phyloP scores from a whole-genome alignment of 2,113 vertebrate species.

The Verasper variegatus region DNA sequence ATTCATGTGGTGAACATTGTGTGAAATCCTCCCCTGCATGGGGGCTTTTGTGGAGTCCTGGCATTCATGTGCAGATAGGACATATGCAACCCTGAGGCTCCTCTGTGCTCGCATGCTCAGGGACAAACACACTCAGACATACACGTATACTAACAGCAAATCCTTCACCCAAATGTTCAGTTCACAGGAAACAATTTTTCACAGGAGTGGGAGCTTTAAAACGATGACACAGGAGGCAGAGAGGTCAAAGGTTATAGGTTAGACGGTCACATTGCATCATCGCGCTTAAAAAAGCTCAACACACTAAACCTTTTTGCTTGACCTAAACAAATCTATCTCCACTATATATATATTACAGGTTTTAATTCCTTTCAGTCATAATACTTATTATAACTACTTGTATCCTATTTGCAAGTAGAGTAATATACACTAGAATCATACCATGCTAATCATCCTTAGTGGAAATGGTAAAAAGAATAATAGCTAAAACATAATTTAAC shows the following conservation, averaged over 20 bases:
- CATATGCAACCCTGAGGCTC: slow-evolving; percentile 9
- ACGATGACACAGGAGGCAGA: slow-evolving; percentile 11
- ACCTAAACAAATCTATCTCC: background rate
- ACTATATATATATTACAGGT: background rate
- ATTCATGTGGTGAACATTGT: slow-evolving; percentile 59
- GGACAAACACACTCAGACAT: slow-evolving; percentile 36
- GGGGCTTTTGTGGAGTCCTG: slow-evolving; percentile 53
- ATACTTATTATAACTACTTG: background rate
- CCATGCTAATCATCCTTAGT: background rate
- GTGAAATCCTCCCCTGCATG: slow-evolving; percentile 38
- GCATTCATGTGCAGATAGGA: slow-evolving; percentile 57
- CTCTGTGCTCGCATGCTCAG: slow-evolving; percentile 20
- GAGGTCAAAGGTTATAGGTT: slow-evolving; percentile 33
- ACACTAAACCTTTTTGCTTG: background rate
- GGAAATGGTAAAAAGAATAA: background rate
- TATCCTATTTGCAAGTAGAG: background rate
- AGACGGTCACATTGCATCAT: slow-evolving; percentile 5
- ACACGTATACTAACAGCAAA: slow-evolving; percentile 22
- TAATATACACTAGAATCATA: background rate
- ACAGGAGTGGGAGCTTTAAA: slow-evolving; percentile 25
- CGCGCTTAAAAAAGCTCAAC: background rate
- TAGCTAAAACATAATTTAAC: background rate
- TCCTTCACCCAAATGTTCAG: slow-evolving; percentile 19
- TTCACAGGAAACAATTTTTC: slow-evolving; percentile 17
- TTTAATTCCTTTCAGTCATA: background rate